These are phyloP conservation scores for Tetramorium parvispinum DNA, from an alignment of 1,140 invertebrate genomes.

Conservation along the genomic window DNA sequence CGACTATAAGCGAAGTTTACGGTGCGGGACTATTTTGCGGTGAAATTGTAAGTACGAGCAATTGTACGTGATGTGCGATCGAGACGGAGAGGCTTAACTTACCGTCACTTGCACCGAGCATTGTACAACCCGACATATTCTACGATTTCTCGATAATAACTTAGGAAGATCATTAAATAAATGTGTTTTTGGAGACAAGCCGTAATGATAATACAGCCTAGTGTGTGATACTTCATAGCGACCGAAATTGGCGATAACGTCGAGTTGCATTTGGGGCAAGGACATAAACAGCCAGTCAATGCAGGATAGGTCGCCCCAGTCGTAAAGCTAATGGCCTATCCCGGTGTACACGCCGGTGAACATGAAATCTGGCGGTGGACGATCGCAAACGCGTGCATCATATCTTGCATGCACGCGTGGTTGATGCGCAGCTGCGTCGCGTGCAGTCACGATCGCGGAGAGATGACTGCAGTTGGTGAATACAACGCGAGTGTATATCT, in stretches of 20 bases:
- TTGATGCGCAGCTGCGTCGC: slow-evolving; percentile 28
- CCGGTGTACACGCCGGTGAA: neutral
- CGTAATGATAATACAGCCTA: neutral
- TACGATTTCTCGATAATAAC: neutral
- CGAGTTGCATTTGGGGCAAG: neutral
- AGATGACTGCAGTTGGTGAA: slow-evolving; percentile 46
- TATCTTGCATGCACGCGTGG: neutral
- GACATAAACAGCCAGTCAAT: slow-evolving; percentile 35
- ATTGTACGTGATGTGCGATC: neutral
- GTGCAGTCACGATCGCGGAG: slow-evolving; percentile 27
- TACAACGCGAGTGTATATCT: slow-evolving; percentile 65
- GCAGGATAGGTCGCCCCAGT: neutral
- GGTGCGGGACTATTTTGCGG: neutral
- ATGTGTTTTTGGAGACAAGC: neutral
- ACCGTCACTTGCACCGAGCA: neutral
- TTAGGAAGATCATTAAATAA: neutral
- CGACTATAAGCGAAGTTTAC: neutral
- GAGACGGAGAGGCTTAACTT: neutral
- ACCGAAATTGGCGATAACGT: slow-evolving; percentile 12
- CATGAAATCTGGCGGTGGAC: slow-evolving; percentile 22
- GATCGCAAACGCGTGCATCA: neutral
- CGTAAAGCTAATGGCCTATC: slow-evolving; percentile 49
- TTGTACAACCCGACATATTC: neutral
- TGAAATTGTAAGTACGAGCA: slow-evolving; percentile 4
- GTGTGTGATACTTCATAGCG: neutral